These are phyloP conservation scores for Sarcophaga variegata DNA, from an alignment of 2,888 invertebrate species.

Conservation along the genomic window DNA sequence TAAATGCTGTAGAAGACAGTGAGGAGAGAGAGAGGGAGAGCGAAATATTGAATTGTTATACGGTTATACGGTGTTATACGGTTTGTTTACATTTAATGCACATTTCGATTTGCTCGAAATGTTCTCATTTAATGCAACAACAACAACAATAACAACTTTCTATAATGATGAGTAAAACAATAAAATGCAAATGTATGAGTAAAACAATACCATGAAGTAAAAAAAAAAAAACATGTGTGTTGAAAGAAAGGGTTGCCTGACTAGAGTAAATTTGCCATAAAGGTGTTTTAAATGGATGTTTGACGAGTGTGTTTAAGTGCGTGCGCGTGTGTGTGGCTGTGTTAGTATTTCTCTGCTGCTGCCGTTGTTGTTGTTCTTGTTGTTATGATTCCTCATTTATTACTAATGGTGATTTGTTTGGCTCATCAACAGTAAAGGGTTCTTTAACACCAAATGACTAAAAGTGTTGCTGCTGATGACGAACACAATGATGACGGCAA, in stretches of 20 bases:
- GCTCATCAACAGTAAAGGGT: constrained; percentile 23
- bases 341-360: not conserved
- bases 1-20: too few species aligned
- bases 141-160: not conserved
- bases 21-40: too few species aligned
- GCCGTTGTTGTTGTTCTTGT: not conserved
- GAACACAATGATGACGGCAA: not conserved
- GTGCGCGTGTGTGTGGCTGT: not conserved
- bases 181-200: not conserved
- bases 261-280: constrained; percentile 40
- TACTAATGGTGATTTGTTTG: constrained; percentile 43
- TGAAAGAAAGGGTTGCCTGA: constrained; percentile 33
- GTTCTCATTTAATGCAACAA: not conserved
- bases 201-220: not conserved
- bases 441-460: constrained; percentile 27
- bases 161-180: not conserved
- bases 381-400: constrained; percentile 16
- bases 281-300: constrained; percentile 29
- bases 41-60: too few species aligned
- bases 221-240: too few species aligned
- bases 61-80: too few species aligned
- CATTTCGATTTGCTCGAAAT: not conserved
- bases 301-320: not conserved
- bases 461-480: constrained; percentile 47
- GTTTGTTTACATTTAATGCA: too few species aligned